Percentiles rank a stretch among this genome's conserved stretches.
Evolutionary conservation across 2,888 invertebrate species (phyloP).

Genomic region (Sesia apiformis): DNA sequence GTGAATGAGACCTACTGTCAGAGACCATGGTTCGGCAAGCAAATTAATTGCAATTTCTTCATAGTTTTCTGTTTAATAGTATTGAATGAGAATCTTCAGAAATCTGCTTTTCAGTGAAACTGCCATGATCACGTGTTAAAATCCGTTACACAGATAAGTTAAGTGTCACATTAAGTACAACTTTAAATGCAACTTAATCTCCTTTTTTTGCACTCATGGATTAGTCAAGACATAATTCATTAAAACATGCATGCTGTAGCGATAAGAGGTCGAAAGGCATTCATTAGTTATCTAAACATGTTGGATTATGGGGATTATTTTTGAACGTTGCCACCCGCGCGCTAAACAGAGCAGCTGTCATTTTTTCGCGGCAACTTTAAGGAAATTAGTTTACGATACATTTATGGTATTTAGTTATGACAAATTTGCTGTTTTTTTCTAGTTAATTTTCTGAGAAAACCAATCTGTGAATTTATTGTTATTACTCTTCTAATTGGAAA

Average conservation of each 20-base stretch:
- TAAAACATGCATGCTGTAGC: constrained; percentile 10
- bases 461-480: not conserved
- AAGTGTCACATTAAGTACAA: no score
- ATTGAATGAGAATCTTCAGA: no score
- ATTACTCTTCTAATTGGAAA: no score
- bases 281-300: constrained; percentile 49
- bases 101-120: no score
- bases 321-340: constrained; percentile 51
- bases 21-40: no score
- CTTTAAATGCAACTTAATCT: no score
- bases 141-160: no score
- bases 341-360: constrained; percentile 40
- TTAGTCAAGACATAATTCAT: constrained; percentile 8
- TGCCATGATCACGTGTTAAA: no score
- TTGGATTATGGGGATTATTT: constrained; percentile 44
- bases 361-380: constrained; percentile 11
- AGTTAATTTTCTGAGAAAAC: not conserved
- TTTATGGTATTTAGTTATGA: not conserved
- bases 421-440: not conserved
- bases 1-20: no score
- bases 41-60: no score
- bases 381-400: not conserved
- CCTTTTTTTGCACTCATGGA: constrained; percentile 3
- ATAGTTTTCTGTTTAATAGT: no score
- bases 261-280: constrained; percentile 18